A percentile compares a stretch with the other conserved stretches of the same genome.
Evolutionary conservation across 2,888 invertebrate genomes (phyloP).

Genomic region (Orchesella flavescens): DNA sequence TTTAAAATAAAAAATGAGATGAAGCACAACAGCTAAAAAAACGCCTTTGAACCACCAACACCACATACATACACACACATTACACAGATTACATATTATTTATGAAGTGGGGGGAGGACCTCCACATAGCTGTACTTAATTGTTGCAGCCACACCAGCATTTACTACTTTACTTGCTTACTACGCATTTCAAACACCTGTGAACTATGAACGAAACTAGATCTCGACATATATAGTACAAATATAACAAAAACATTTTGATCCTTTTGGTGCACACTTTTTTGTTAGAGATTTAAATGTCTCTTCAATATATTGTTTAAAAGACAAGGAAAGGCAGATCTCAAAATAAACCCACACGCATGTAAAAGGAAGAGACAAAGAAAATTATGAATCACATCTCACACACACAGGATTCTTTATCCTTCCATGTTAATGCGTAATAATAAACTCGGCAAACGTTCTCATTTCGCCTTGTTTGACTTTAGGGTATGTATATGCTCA

Average conservation of each 20-base stretch:
- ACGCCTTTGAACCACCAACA: neutral
- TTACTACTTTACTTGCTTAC: neutral
- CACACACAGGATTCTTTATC: neutral
- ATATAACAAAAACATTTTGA: neutral
- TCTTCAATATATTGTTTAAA: neutral
- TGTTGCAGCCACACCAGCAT: constrained; percentile 8
- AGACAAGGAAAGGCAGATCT: neutral
- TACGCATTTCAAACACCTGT: constrained; percentile 1
- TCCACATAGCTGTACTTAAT: constrained; percentile 40
- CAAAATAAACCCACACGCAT: too few species aligned
- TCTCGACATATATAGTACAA: neutral
- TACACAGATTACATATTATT: constrained; percentile 6
- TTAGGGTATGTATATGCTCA: neutral
- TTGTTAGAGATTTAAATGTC: neutral
- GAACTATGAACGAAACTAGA: constrained; percentile 1
- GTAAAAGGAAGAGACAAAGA: neutral
- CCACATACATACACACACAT: constrained; percentile 9
- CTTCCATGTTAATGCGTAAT: neutral
- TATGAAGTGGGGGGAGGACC: constrained; percentile 26
- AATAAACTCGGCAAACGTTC: neutral
- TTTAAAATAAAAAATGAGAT: neutral
- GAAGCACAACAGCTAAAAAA: neutral
- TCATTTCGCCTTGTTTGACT: neutral
- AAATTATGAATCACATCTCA: neutral
- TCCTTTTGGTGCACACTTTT: neutral